phyloP scores from a whole-genome alignment of 1,140 invertebrate species.

The Chironomus tepperi region DNA sequence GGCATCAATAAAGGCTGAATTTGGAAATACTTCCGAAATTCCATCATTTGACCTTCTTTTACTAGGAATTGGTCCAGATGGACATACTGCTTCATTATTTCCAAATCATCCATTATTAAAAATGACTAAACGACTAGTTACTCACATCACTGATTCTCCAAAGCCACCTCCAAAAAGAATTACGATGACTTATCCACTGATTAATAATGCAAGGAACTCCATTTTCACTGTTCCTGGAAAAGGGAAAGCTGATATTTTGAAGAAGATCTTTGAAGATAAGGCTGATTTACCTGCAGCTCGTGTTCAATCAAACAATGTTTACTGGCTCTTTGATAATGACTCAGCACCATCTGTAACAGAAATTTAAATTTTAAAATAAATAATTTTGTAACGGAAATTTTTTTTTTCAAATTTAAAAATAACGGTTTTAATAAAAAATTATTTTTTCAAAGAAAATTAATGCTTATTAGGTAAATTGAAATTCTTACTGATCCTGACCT shows the following conservation, averaged over 20 bases:
- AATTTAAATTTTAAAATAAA: too few species aligned
- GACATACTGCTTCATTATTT: constrained; percentile 97
- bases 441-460: too few species aligned
- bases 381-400: too few species aligned
- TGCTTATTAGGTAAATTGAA: too few species aligned
- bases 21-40: constrained; percentile 45
- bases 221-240: constrained; percentile 77
- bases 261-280: constrained; percentile 63
- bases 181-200: constrained; percentile 85
- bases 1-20: constrained; percentile 52
- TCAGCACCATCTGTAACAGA: constrained; percentile 44
- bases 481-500: too few species aligned
- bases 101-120: constrained; percentile 70
- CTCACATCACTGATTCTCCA: constrained; percentile 83
- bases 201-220: constrained; percentile 78
- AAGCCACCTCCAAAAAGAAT: constrained; percentile 88
- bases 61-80: constrained; percentile 95
- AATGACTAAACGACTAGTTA: constrained; percentile 63
- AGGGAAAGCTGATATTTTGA: constrained; percentile 81
- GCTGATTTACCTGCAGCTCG: constrained; percentile 62
- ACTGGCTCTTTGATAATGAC: constrained; percentile 70
- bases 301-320: constrained; percentile 60
- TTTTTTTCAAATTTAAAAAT: too few species aligned
- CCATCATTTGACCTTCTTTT: constrained; percentile 82
- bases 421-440: too few species aligned